Base-by-base conservation (phyloP, 2,888 invertebrate species). In the Eulithis prunata region DNA sequence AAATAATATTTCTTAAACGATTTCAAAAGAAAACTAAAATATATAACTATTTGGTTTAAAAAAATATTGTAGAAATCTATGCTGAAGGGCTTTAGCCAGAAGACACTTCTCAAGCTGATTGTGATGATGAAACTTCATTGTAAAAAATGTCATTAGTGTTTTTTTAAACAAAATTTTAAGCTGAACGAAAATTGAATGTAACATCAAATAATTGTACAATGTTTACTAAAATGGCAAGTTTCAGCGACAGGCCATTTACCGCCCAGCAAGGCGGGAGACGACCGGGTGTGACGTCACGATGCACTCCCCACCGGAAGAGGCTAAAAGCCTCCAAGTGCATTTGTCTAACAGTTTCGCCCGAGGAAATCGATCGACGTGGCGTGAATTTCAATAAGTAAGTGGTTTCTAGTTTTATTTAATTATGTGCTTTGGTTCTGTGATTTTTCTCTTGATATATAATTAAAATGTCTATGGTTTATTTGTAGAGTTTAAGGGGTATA, bases 321-420 rank as follows among this genome's bases (percentile, higher is more conserved):
- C 85, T 89, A 88, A 89, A 88, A 89, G 88, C 88, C 84, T 86
- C 81, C 79, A 76, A 77, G 78, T 87, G 87, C 87, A 86, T 88
- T 87, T 84, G 85, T 87, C 83, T 85, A 80, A 78, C 76, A 76
- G 82, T 79, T 79, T 75, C 75, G 71, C 72, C 70, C 65, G 73
- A 68, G 73, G 72, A 77, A 79, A 82, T 82, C 83, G 75, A 86
- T 85, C 57, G 57, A 70, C 68, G 62, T 65, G 66, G 21, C 32
- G 38, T 45, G 64, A 73, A 59, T 70, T 58, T 60, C 71, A 57
- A 71, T 72, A 62, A 51, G 66, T 53, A 62, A 58, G 66, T 53
- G 32, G 51, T 43, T 21, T 14, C 13, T 13, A 14, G 54, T 57
- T 56, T 43, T 41, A 59, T 59, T 64, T 55, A 52, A 56, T 49